Evolutionary conservation across 23 tunicate species (phyloP), one percentile per base, ranked within the genome.

Genomic region (Trididemnum nubilum): DNA sequence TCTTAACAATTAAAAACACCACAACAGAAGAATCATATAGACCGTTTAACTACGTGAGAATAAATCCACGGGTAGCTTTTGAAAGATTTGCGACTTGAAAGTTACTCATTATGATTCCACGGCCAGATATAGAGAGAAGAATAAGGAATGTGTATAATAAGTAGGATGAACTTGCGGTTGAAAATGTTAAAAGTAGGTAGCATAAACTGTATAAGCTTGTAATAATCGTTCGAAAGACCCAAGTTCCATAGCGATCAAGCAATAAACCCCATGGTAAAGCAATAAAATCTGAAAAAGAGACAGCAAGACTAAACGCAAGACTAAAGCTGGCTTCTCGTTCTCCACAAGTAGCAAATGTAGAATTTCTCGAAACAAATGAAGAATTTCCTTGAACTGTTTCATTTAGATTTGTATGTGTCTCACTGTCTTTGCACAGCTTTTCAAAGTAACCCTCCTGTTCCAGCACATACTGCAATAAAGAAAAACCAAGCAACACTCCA

Each of bases 401-500:
- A n/a, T n/a, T n/a, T n/a, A n/a, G n/a, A n/a, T n/a, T n/a, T n/a
- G n/a, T n/a, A n/a, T n/a, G n/a, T 28, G 51, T 27, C 2, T 3
- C 32, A 27, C 1, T 33, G 50, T 30, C 65, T 2, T 1, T 2
- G 30, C 84, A 80, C 5, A 9, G 2, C 1, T 34, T 31, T 2
- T 76, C 22, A 73, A 87, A 87, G 31, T 87, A 87, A 27, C 85
- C 92, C 64, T 87, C 92, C 36, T 81, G 34, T 49, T 82, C 51
- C 67, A 87, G 50, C n/a, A 81, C 86, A 38, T 26, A 81, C 33
- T 60, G 64, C 65, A 87, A 23, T 0, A 82, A 81, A 26, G 92
- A 78, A 80, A 80, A 87, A 0, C 92, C 92, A 39, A 87, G 81
- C 5, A 87, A 1, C 15, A 81, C 71, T 58, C 92, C 92, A 36